These are phyloP conservation scores for Lithophane socia DNA, from an alignment of 2,888 invertebrate genomes.

Conservation along the genomic window DNA sequence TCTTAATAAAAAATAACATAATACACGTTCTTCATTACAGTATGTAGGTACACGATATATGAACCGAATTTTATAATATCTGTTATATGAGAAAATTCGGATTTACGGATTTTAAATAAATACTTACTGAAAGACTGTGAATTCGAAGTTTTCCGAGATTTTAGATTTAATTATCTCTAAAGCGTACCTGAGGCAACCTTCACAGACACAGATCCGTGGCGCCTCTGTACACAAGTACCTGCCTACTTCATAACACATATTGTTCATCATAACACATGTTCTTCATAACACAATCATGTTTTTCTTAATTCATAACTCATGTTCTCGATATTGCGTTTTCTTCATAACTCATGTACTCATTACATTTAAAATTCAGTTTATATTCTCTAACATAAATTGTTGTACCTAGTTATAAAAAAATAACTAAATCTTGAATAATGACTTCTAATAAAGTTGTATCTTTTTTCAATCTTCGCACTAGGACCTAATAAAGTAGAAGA, in stretches of 20 bases:
- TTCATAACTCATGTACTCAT: constrained; percentile 3
- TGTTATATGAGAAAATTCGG: no score
- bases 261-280: not conserved
- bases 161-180: not conserved
- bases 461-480: constrained; percentile 4
- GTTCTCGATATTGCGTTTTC: not conserved
- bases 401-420: not conserved
- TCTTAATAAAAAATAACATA: not conserved
- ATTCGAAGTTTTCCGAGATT: not conserved
- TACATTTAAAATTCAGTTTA: not conserved
- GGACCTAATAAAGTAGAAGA: not conserved
- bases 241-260: not conserved
- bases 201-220: not conserved
- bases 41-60: not conserved
- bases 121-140: not conserved
- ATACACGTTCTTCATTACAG: constrained; percentile 1
- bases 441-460: not conserved
- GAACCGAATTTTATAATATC: not conserved
- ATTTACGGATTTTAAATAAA: not conserved
- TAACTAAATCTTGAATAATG: not conserved
- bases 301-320: no score
- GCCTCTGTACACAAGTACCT: not conserved
- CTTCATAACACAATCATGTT: not conserved
- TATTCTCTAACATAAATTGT: not conserved
- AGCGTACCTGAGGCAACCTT: not conserved